Base-by-base conservation (phyloP, 2,797 vertebrate genomes). In the Thalassophryne amazonica region DNA sequence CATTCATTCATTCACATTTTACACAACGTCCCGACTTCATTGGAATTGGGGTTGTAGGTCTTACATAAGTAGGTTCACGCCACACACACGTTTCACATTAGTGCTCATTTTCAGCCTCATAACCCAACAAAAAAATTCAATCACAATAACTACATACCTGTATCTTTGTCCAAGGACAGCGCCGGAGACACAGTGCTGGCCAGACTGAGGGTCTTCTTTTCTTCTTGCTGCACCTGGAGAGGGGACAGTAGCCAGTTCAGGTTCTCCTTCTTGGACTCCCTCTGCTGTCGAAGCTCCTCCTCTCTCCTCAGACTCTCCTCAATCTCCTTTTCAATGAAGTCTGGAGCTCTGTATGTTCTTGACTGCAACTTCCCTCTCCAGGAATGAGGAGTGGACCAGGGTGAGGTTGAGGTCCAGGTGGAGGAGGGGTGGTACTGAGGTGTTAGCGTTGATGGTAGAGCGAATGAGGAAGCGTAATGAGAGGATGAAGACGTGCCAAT, bases 311-410 rank as follows among this genome's bases (percentile, higher is more conserved):
- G 21, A 13, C 78, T 79, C 0, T 90, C 84, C 60, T 87, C 57
- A 3, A 97, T 93, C 69, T 99, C 96, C 68, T 84, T 84, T 50
- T 93, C 91, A 0, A 98, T 93, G 35, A 93, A 72, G 0, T 83
- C 81, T 0, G 86, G 86, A 0, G 87, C 81, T 8, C 61, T 86
- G 0, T 78, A 63, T 71, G 73, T 86, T 37, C 87, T 81, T 0
- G 88, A 71, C 61, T 86, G 84, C 0, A 83, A 71, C 13, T 12
- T 81, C 23, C 83, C 54, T 1, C 45, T 80, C 68, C 78, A 85
- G 6, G 23, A 46, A 29, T 3, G 30, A 25, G 22, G 15, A 1
- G 15, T 20, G 14, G 13, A 16, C 0, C 1, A 6, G 8, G 10
- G 7, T 30, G 28, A 9, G 0, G 6, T 2, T 4, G 14, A 11